Base-by-base conservation (phyloP, 1,140 invertebrate genomes). In the Temnothorax nylanderi region DNA sequence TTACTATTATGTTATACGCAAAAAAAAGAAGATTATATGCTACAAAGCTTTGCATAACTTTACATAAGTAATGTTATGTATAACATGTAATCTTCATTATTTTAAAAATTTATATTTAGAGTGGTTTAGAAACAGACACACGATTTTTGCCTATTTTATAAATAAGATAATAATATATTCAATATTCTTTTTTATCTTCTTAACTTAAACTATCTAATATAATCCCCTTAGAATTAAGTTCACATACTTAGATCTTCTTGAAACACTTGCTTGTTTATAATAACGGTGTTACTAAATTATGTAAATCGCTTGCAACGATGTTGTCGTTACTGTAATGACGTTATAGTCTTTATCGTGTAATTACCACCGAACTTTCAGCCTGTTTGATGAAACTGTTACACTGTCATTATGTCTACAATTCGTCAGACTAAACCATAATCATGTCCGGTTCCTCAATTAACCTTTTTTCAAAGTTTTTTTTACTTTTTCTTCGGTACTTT, bases 331-430 rank as follows among this genome's bases (percentile, higher is more conserved):
- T 26, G 11, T 54, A 74, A 74, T 60, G 41, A 21, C 3, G 6
- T 32, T 81, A 6, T 44, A 71, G 16, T 18, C 69, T 34, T 82
- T 58, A 72, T 41, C 26, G 7, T 74, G 18, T 74, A 84, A 84
- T 84, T 62, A 74, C 37, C 21, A 54, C n/a, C 11, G 6, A 56
- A 58, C 58, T 60, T 65, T 71, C 5, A 60, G 18, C n/a, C 49
- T 56, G 44, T 72, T 74, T 67, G 41, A 82, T 74, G 44, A 84
- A 84, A n/a, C 54, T 26, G 13, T 84, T 74, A 49, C 80, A 74
- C 69, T 56, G 26, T 84, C 69, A 49, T 84, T 74, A 74, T 16
- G n/a, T 81, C 41, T 32, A 74, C 4, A 62, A 74, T 84, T 84
- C 80, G 18, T 60, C 80, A 84, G 54, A 60, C 47, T 69, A 69